These are phyloP conservation scores for Perizoma affinitatum DNA, from an alignment of 2,888 invertebrate species.

Conservation along the genomic window DNA sequence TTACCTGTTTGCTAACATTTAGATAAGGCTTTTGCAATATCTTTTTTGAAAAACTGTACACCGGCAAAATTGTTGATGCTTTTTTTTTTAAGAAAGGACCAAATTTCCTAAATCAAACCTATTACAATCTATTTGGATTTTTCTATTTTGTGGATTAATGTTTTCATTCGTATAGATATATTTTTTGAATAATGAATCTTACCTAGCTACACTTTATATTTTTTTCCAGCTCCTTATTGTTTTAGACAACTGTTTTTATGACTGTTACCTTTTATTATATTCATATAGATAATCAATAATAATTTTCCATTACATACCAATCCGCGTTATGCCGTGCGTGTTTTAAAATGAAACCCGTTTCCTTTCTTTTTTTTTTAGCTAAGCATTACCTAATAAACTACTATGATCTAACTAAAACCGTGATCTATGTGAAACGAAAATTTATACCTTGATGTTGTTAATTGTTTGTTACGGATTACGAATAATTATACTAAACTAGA, in stretches of 20 bases:
- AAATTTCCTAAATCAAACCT: conserved; percentile 38
- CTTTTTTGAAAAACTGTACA: conserved; percentile 43
- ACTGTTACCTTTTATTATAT: too few species aligned
- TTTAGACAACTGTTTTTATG: too few species aligned
- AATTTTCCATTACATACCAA: conserved; percentile 7
- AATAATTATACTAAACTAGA: conserved; percentile 48
- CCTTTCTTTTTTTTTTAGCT: conserved; percentile 13
- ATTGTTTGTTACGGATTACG: conserved; percentile 51
- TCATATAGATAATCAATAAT: background rate
- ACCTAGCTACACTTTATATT: too few species aligned
- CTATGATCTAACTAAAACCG: conserved; percentile 46
- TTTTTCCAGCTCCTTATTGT: too few species aligned
- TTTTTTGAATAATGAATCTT: conserved; percentile 18
- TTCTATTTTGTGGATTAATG: conserved; percentile 34
- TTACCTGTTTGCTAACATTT: conserved; percentile 61
- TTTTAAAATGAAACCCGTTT: conserved; percentile 27
- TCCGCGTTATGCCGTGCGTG: conserved; percentile 24
- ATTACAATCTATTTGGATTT: conserved; percentile 23
- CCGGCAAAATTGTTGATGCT: conserved; percentile 36
- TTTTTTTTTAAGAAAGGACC: conserved; percentile 38
- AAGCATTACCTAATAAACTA: conserved; percentile 22
- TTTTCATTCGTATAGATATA: conserved; percentile 24
- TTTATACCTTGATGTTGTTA: conserved; percentile 60
- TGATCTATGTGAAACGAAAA: conserved; percentile 66
- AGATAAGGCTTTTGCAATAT: conserved; percentile 65